Evolutionary conservation across 1,140 invertebrate species (phyloP).

Genomic region (Linepithema humile): DNA sequence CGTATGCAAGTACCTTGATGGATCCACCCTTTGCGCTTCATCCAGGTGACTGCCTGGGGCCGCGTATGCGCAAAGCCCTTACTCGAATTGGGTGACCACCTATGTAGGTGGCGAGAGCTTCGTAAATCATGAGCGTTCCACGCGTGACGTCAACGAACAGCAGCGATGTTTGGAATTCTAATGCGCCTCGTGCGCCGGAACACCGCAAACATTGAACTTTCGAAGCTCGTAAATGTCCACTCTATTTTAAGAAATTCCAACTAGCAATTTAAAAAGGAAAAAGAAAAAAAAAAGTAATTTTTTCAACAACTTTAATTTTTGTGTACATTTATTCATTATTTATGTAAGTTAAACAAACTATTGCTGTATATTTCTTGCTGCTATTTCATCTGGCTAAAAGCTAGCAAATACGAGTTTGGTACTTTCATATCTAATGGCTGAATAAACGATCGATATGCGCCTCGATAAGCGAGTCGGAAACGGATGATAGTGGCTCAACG

Average conservation of each 20-base stretch:
- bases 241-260: neutral
- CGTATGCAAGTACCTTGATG: slow-evolving; percentile 30
- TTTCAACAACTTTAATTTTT: too few relatives aligned
- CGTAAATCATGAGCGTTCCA: slow-evolving; percentile 39
- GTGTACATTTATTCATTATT: too few relatives aligned
- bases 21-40: slow-evolving; percentile 17
- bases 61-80: slow-evolving; percentile 47
- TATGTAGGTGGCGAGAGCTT: slow-evolving; percentile 29
- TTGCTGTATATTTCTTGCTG: neutral
- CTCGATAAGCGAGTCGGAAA: slow-evolving; percentile 69
- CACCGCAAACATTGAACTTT: neutral
- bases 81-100: slow-evolving; percentile 35
- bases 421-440: slow-evolving; percentile 68
- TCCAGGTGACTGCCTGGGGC: slow-evolving; percentile 33
- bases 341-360: too few relatives aligned
- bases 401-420: slow-evolving; percentile 30
- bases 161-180: slow-evolving; percentile 17
- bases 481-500: slow-evolving; percentile 60
- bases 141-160: slow-evolving; percentile 29
- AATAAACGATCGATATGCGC: slow-evolving; percentile 69
- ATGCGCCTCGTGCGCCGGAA: neutral
- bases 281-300: too few relatives aligned
- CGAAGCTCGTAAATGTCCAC: neutral
- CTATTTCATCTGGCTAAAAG: neutral
- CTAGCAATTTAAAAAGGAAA: too few relatives aligned